These are phyloP conservation scores for Hemiprocne comata DNA, from an alignment of 2,113 vertebrate genomes.

Conservation along the genomic window DNA sequence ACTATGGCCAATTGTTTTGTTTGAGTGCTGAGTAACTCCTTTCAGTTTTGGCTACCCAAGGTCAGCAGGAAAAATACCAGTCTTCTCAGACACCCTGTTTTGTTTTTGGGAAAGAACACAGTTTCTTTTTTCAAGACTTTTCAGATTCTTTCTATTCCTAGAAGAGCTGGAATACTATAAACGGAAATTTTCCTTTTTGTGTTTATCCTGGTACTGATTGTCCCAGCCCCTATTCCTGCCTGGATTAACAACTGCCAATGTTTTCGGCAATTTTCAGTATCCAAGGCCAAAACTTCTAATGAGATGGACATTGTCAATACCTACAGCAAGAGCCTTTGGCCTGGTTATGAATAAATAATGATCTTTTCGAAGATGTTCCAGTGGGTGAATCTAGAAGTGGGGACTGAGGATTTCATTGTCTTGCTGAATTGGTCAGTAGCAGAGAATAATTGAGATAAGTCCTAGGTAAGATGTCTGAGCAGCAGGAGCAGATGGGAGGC, in stretches of 20 bases:
- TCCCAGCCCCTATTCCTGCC: background rate
- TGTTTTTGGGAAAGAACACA: background rate
- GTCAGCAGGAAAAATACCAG: background rate
- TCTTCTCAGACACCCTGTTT: background rate
- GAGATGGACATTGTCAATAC: background rate
- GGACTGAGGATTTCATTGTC: background rate
- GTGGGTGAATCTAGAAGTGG: background rate
- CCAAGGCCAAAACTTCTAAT: background rate
- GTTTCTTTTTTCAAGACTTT: background rate
- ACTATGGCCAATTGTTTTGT: background rate
- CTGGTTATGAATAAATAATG: background rate
- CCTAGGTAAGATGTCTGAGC: background rate
- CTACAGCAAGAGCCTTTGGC: background rate
- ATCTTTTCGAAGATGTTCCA: background rate
- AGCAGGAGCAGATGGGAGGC: background rate
- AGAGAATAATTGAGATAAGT: background rate
- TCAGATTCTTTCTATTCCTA: background rate
- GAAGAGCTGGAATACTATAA: background rate
- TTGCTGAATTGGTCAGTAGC: background rate
- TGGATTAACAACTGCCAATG: background rate
- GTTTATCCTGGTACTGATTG: background rate
- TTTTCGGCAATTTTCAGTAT: background rate
- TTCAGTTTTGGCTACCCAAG: background rate
- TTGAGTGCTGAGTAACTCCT: constrained; percentile 35
- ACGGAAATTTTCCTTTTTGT: background rate